These are phyloP conservation scores for Perca fluviatilis DNA, from an alignment of 2,113 vertebrate species.

Conservation along the genomic window DNA sequence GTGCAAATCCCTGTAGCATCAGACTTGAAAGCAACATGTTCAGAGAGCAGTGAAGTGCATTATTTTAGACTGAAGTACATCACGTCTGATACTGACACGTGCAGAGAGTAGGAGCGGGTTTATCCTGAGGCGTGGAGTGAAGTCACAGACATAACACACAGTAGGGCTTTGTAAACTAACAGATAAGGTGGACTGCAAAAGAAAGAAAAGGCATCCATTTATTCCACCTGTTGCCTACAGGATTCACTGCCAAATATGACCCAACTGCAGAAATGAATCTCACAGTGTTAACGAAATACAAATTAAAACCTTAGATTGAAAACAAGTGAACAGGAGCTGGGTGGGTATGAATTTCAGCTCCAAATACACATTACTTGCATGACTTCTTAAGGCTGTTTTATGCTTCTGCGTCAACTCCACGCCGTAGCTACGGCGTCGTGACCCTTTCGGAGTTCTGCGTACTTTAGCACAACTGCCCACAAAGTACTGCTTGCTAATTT, in stretches of 20 bases:
- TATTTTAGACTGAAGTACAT: conserved; percentile 18
- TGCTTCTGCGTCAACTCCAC: too few relatives aligned
- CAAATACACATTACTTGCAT: background rate
- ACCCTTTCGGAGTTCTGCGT: too few relatives aligned
- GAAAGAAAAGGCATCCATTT: background rate
- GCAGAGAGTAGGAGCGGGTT: background rate
- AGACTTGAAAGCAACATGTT: conserved; percentile 28
- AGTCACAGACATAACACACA: background rate
- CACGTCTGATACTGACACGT: conserved; percentile 22
- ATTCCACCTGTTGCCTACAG: background rate
- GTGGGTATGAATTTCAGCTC: background rate
- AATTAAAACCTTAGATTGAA: background rate
- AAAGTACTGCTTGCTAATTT: too few relatives aligned
- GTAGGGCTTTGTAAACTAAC: background rate
- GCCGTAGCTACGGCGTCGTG: too few relatives aligned
- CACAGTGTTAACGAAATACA: background rate
- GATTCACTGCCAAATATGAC: background rate
- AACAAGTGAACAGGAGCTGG: background rate
- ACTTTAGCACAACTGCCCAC: too few relatives aligned
- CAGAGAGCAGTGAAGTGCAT: conserved; percentile 16
- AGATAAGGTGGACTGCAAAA: background rate
- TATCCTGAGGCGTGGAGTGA: background rate
- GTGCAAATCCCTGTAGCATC: conserved; percentile 16
- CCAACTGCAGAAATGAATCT: background rate
- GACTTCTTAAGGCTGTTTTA: too few relatives aligned